Evolutionary conservation across 2,797 vertebrate genomes (phyloP), one percentile per base, ranked within the genome.

Genomic region (Poeciliopsis infans): DNA sequence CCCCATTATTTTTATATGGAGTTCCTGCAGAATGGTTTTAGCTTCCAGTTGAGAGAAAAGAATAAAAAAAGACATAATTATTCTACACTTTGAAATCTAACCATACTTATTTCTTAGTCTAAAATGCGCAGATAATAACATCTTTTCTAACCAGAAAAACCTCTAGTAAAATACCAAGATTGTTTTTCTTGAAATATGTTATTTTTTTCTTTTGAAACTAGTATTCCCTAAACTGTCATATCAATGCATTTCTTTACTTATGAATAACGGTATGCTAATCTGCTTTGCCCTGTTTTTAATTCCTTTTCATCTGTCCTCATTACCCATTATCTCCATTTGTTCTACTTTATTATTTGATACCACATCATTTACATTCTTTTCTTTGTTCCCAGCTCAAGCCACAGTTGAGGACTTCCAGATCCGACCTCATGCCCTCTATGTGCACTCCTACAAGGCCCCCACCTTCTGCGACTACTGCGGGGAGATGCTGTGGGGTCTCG

Each of bases 371-470:
- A 64, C 15, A 64, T 39, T 31, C 10, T n/a, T 13, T 31, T 55
- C 84, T 88, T 93, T 91, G 89, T 90, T 93, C 90, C 83, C 91
- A 99, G 98, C 98, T 93, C 96, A 98, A 89, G 98, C 98, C 89
- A 98, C 98, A 78, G 97, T 99, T 83, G 97, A 99, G 94, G 98
- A 99, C 90, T 99, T 99, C 96, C 98, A 99, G 96, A 99, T 99
- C 89, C 97, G 98, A 87, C 98, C 98, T 87, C 98, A 99, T 92
- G 96, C 97, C 82, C 97, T 99, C 70, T 98, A 98, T 53, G 98
- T 99, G 81, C 98, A 99, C 95, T 99, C 98, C 87, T 99, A 99
- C 94, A 99, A 99, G 92, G 97, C 97, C 83, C 98, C 98, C 89
- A 98, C 98, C 83, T 99, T 99, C 94, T 99, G 98, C 81, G 98